Base-by-base conservation (phyloP, 2,797 vertebrate genomes). In the Leuciscus waleckii region DNA sequence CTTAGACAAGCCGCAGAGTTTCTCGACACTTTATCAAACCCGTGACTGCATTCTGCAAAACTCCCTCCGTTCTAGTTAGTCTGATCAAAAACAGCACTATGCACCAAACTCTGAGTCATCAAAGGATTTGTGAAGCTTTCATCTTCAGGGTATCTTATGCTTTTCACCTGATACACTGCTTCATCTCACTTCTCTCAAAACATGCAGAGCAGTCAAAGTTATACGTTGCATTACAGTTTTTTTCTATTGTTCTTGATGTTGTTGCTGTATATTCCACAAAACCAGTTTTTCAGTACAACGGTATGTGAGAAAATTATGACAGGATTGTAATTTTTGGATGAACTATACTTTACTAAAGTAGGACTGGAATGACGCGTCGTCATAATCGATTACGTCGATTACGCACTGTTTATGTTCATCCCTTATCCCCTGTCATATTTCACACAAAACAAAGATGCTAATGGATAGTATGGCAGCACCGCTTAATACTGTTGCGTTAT, bases 71-170 rank as follows among this genome's bases (percentile, higher is more conserved):
- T 83, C 76, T 81, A 87, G 65, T 81, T 81, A 81, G 70, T 68
- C 77, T 77, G 70, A 87, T 84, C 63, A 85, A 85, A 85, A 84
- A 78, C 82, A 82, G 71, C 67, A 43, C 79, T 56, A 76, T 78
- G 79, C 63, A 79, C 82, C 74, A 71, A 81, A 84, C 82, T 63
- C 77, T 49, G 68, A 84, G 68, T 85, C 43, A 86, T 88, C 85
- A 88, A 87, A 87, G 85, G 61, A 49, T 85, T 85, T 65, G 76
- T 23, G 71, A 26, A 67, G 74, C 82, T 85, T 85, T 88, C 85
- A 88, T 88, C 87, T 86, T 84, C 79, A 78, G 68, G 80, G 76
- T 49, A 71, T 54, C 58, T 85, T 49, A 73, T 78, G 67, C 71
- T 81, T 69, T 82, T 79, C 73, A 84, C 82, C 77, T 74, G 35